These are phyloP conservation scores for Muschampia plurimacula DNA, from an alignment of 2,888 invertebrate genomes.

Conservation along the genomic window DNA sequence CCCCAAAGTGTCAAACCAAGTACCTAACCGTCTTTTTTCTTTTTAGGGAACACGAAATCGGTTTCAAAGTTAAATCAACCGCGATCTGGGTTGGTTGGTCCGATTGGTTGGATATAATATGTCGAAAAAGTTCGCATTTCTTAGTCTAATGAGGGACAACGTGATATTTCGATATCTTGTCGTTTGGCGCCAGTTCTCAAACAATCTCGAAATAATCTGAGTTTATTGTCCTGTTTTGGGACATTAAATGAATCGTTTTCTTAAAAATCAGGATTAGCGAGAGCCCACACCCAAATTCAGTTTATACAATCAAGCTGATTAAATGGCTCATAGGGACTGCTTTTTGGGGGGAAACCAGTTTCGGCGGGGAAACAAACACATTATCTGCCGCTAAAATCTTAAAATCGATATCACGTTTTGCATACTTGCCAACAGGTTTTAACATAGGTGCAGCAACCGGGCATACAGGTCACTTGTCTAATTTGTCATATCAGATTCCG, in stretches of 20 bases:
- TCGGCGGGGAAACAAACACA: not conserved
- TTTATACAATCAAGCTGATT: not conserved
- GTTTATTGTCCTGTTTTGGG: slow-evolving; percentile 2
- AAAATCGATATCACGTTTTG: not conserved
- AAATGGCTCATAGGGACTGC: not conserved
- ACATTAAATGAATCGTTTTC: slow-evolving; percentile 20
- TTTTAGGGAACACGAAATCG: slow-evolving; percentile 17
- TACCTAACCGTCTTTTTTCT: not conserved
- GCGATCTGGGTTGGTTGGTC: slow-evolving; percentile 12
- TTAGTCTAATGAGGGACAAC: slow-evolving; percentile 40
- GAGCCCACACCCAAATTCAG: slow-evolving; percentile 5
- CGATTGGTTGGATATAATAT: not conserved
- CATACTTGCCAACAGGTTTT: not conserved
- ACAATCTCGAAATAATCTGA: slow-evolving; percentile 20
- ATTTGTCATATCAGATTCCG: not conserved
- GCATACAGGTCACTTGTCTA: not conserved
- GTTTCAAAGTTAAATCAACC: slow-evolving; percentile 29
- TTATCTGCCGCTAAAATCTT: not conserved
- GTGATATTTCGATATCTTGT: slow-evolving; percentile 42
- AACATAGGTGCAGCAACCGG: not conserved
- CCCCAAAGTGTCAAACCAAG: not conserved
- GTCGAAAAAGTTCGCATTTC: slow-evolving; percentile 39
- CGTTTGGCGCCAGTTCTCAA: slow-evolving; percentile 41
- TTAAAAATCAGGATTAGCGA: slow-evolving; percentile 26
- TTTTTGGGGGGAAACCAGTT: slow-evolving; percentile 7